These are phyloP conservation scores for Accipiter virgatus DNA, from an alignment of 2,113 vertebrate species.

Conservation along the genomic window DNA sequence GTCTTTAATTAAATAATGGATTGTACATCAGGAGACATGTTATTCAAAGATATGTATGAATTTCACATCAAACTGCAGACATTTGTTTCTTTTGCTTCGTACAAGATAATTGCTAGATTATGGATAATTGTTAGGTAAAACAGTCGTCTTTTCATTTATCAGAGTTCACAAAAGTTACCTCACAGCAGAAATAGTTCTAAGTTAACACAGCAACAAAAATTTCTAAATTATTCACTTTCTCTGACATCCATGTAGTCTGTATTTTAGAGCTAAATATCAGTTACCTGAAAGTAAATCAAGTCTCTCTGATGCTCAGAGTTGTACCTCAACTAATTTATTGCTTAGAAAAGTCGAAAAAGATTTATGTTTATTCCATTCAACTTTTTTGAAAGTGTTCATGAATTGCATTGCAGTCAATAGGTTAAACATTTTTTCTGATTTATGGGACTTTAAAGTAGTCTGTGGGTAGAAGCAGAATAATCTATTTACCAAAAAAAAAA, in stretches of 20 bases:
- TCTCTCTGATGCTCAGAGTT: neutral
- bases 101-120: neutral
- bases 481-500: neutral
- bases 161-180: neutral
- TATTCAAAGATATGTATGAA: neutral
- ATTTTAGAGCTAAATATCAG: neutral
- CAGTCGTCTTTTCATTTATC: neutral
- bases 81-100: neutral
- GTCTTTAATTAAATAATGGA: neutral
- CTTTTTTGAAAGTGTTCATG: neutral
- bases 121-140: neutral
- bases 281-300: neutral
- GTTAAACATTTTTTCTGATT: neutral
- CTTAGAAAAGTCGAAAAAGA: neutral
- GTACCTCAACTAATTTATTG: neutral
- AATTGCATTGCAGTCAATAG: neutral
- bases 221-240: neutral
- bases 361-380: neutral
- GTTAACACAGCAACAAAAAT: neutral
- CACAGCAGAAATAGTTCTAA: neutral
- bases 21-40: neutral
- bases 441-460: neutral
- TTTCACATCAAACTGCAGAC: neutral
- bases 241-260: neutral
- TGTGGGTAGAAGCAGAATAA: neutral